Percentiles rank a stretch among this genome's conserved stretches.
Conservation (phyloP, 1,140 invertebrate species). For the Choristoneura fumiferana region DNA sequence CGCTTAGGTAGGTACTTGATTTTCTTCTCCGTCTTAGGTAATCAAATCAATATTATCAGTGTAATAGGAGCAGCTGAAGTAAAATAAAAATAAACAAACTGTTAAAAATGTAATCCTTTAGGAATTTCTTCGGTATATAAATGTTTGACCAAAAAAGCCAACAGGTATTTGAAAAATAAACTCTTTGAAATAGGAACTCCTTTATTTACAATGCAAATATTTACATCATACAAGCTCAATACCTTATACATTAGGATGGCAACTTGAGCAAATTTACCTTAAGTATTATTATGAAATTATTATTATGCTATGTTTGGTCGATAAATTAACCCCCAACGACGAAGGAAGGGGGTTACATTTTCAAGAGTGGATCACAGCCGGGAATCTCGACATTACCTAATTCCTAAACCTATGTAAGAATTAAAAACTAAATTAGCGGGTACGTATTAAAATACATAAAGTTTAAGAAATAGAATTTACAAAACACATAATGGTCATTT, state of each 20-base stretch:
- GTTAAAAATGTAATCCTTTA: too few species aligned
- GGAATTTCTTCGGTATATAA: too few species aligned
- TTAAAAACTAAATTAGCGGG: too few species aligned
- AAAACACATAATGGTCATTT: too few species aligned
- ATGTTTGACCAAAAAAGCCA: too few species aligned
- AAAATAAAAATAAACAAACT: too few species aligned
- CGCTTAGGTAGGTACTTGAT: too few species aligned
- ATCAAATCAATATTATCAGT: too few species aligned
- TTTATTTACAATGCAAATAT: constrained; percentile 73
- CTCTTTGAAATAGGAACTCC: constrained; percentile 68
- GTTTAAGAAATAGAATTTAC: too few species aligned
- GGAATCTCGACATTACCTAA: not conserved
- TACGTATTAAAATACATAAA: too few species aligned
- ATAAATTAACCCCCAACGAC: constrained; percentile 6
- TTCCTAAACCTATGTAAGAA: not conserved
- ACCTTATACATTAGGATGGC: constrained; percentile 56
- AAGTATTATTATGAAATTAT: constrained; percentile 46
- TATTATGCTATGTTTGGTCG: constrained; percentile 12
- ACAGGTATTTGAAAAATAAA: constrained; percentile 34
- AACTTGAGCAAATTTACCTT: constrained; percentile 66
- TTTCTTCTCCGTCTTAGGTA: too few species aligned
- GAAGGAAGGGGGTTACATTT: not conserved
- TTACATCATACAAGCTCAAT: constrained; percentile 43
- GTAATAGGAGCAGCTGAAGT: too few species aligned
- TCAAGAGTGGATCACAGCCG: constrained; percentile 14